phyloP scores from a whole-genome alignment of 2,113 vertebrate genomes.

The Meles meles region DNA sequence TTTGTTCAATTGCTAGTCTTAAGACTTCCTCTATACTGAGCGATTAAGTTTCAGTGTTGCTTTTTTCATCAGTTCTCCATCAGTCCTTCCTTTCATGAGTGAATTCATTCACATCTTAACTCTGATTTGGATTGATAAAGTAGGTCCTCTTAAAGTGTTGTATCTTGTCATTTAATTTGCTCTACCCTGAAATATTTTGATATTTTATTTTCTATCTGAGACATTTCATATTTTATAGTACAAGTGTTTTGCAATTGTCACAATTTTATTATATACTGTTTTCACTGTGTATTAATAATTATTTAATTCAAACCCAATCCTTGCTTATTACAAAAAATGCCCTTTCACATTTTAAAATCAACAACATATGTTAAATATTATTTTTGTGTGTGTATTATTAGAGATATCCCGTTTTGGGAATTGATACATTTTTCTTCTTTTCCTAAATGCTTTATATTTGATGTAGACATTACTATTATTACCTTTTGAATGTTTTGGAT shows the following conservation, averaged over 20 bases:
- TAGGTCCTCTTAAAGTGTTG: neutral
- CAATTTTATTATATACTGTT: neutral
- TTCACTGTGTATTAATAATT: neutral
- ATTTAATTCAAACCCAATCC: neutral
- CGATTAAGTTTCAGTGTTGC: neutral
- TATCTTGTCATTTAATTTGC: neutral
- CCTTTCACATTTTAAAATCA: neutral
- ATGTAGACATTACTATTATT: neutral
- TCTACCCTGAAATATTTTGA: neutral
- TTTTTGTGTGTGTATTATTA: neutral
- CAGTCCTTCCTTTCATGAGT: neutral
- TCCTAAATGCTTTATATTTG: neutral
- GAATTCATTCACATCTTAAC: neutral
- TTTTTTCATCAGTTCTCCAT: neutral
- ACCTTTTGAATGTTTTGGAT: neutral
- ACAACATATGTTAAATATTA: neutral
- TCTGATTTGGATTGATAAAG: neutral
- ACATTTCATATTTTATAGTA: neutral
- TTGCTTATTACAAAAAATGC: neutral
- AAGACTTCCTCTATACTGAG: neutral
- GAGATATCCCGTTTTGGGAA: neutral
- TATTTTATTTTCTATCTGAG: neutral
- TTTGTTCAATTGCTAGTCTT: neutral
- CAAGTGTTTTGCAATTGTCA: neutral
- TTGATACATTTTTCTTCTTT: neutral